A percentile compares a stretch with the other conserved stretches of the same genome.
Conservation (phyloP, 2,113 vertebrate genomes). For the Entosphenus tridentatus region DNA sequence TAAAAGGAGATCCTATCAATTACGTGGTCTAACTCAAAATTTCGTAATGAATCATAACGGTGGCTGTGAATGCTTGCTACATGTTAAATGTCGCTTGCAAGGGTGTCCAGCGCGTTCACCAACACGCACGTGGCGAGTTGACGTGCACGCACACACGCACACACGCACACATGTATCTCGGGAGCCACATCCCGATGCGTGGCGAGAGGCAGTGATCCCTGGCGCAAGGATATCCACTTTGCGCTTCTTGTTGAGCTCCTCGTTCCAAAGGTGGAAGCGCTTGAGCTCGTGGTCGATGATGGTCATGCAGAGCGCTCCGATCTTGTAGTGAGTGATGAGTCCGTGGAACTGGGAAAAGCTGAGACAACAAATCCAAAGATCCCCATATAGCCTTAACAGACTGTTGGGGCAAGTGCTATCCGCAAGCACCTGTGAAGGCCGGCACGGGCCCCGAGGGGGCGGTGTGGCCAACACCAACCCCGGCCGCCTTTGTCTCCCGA, state of each 20-base stretch:
- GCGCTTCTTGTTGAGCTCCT: constrained; percentile 72
- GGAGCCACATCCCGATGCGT: too few relatives aligned
- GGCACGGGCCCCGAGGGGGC: too few relatives aligned
- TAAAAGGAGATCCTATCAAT: too few relatives aligned
- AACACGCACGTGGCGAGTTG: not conserved
- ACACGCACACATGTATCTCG: not conserved
- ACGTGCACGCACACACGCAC: not conserved
- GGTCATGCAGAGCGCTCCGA: constrained; percentile 67
- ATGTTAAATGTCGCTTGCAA: too few relatives aligned
- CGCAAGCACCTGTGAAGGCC: too few relatives aligned
- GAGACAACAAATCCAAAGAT: constrained; percentile 11
- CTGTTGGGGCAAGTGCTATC: too few relatives aligned
- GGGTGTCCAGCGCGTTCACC: too few relatives aligned
- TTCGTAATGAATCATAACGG: too few relatives aligned
- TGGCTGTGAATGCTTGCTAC: too few relatives aligned
- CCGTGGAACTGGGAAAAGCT: constrained; percentile 80
- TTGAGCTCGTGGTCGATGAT: constrained; percentile 81
- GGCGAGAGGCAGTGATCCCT: not conserved
- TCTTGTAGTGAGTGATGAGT: constrained; percentile 70
- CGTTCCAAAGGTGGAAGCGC: constrained; percentile 69
- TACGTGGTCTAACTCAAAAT: too few relatives aligned
- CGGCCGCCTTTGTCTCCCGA: too few relatives aligned
- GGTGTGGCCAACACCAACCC: too few relatives aligned
- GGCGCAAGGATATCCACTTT: constrained; percentile 64
- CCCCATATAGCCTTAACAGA: not conserved